phyloP scores from a whole-genome alignment of 64 coral and sea anemone species.

The Pocillopora verrucosa region DNA sequence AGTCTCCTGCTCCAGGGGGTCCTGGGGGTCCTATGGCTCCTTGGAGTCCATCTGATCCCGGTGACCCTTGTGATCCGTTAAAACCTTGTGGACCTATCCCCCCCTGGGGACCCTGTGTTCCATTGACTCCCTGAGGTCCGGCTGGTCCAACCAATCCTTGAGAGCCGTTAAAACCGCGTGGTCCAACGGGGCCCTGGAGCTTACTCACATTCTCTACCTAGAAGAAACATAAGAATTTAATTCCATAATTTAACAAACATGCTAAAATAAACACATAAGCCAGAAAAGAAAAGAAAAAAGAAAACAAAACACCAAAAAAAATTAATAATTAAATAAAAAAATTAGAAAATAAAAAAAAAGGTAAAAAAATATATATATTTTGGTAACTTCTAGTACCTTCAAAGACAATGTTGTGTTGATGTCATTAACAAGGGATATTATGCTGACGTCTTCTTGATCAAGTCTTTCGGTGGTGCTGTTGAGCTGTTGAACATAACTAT shows the following conservation, averaged over 20 bases:
- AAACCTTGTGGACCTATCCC: slow-evolving; percentile 16
- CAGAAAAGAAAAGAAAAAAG: not conserved
- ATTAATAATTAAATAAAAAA: no score
- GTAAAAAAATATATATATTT: no score
- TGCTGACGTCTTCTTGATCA: slow-evolving; percentile 5
- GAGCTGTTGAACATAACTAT: not conserved
- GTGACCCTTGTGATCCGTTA: slow-evolving; percentile 22
- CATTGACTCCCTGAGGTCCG: slow-evolving; percentile 57
- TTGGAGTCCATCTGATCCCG: slow-evolving; percentile 19
- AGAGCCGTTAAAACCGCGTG: slow-evolving; percentile 36
- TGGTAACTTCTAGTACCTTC: not conserved
- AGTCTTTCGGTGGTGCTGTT: not conserved
- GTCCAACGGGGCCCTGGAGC: slow-evolving; percentile 27
- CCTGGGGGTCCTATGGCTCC: not conserved
- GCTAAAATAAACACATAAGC: no score
- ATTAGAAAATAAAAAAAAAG: no score
- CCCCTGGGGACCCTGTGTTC: slow-evolving; percentile 43
- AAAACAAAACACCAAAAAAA: not conserved
- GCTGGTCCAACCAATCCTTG: slow-evolving; percentile 20
- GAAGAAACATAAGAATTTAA: not conserved
- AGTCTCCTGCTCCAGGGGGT: slow-evolving; percentile 17
- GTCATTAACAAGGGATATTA: not conserved
- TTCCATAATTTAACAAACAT: not conserved
- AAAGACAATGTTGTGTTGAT: slow-evolving; percentile 7
- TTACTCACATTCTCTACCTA: slow-evolving; percentile 25